Evolutionary conservation across 2,888 invertebrate species (phyloP).

Genomic region (Rhagonycha fulva): DNA sequence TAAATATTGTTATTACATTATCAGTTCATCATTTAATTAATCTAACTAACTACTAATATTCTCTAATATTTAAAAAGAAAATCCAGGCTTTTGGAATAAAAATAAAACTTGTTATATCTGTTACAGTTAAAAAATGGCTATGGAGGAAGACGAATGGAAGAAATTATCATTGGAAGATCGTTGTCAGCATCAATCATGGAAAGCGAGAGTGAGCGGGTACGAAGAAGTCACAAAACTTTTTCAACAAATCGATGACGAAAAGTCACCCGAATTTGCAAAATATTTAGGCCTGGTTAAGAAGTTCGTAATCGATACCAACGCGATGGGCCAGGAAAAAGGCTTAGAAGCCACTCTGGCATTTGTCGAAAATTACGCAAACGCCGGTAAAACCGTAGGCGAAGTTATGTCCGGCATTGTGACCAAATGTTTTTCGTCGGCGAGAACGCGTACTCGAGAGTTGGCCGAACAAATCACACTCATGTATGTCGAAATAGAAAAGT

Average conservation of each 20-base stretch:
- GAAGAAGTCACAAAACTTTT: conserved; percentile 92
- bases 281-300: conserved; percentile 90
- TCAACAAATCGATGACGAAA: conserved; percentile 86
- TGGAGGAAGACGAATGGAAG: conserved; percentile 87
- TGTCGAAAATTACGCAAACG: conserved; percentile 86
- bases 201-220: conserved; percentile 91
- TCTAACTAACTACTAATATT: too few relatives aligned
- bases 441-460: conserved; percentile 88
- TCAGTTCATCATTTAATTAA: too few relatives aligned
- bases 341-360: conserved; percentile 89
- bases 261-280: conserved; percentile 91
- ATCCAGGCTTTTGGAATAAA: too few relatives aligned
- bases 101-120: background rate
- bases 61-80: too few relatives aligned
- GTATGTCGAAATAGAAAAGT: conserved; percentile 96
- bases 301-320: conserved; percentile 93
- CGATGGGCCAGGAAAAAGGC: conserved; percentile 93
- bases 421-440: conserved; percentile 92
- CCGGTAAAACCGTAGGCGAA: conserved; percentile 87
- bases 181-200: conserved; percentile 94
- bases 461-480: conserved; percentile 87
- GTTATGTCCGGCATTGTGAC: conserved; percentile 77
- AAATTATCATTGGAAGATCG: conserved; percentile 89
- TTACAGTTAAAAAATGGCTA: conserved; percentile 48
- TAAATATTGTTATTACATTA: too few relatives aligned